Evolutionary conservation across 2,888 invertebrate species (phyloP).

Genomic region (Eupithecia vulgata): DNA sequence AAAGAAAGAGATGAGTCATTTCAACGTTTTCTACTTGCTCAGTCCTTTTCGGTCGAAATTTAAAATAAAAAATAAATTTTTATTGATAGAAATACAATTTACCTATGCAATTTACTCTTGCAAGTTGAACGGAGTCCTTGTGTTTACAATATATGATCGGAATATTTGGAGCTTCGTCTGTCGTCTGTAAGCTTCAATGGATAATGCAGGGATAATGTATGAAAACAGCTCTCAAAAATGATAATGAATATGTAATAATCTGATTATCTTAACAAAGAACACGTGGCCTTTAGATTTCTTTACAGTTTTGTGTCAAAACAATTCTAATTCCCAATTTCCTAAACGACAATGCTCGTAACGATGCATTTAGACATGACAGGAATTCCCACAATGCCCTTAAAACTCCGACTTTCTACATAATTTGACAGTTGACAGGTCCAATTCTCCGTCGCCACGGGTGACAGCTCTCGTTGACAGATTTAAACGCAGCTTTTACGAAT

Average conservation of each 20-base stretch:
- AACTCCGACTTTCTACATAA: conserved; percentile 26
- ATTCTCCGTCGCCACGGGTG: conserved; percentile 27
- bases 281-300: background rate
- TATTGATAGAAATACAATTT: too few relatives aligned
- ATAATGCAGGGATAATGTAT: too few relatives aligned
- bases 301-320: background rate
- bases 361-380: conserved; percentile 31
- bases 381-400: conserved; percentile 20
- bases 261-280: background rate
- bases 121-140: too few relatives aligned
- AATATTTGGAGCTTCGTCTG: too few relatives aligned
- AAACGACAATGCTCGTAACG: conserved; percentile 27
- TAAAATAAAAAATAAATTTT: too few relatives aligned
- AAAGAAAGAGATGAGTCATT: too few relatives aligned
- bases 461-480: conserved; percentile 29
- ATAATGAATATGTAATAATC: background rate
- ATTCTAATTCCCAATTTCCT: conserved; percentile 7
- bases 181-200: too few relatives aligned
- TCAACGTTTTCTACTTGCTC: too few relatives aligned
- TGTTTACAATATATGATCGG: too few relatives aligned
- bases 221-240: too few relatives aligned
- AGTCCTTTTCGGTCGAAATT: too few relatives aligned
- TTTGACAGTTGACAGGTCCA: conserved; percentile 35
- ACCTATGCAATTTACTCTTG: too few relatives aligned
- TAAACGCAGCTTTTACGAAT: conserved; percentile 21